A percentile compares a stretch with the other conserved stretches of the same genome.
phyloP scores from a whole-genome alignment of 2,797 vertebrate genomes.

The Babyrousa celebensis region DNA sequence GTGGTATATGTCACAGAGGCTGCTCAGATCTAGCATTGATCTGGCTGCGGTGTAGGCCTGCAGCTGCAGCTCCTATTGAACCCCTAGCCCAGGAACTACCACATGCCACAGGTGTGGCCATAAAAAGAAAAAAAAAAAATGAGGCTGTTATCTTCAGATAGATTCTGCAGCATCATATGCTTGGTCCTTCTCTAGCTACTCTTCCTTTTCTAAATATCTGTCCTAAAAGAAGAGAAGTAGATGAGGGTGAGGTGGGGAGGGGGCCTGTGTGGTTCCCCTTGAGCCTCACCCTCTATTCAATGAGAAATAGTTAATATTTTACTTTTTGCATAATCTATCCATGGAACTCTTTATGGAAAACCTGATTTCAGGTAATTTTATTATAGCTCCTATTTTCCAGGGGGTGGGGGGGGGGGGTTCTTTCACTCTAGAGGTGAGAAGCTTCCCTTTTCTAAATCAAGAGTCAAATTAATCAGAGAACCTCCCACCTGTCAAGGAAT shows the following conservation, averaged over 20 bases:
- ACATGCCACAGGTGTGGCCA: no score
- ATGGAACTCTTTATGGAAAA: background rate
- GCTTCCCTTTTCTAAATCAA: conserved; percentile 31
- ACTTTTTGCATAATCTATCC: background rate
- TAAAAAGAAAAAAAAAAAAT: no score
- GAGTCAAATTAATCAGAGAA: background rate
- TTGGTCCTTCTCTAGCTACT: background rate
- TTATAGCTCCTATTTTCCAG: background rate
- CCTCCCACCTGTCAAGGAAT: background rate
- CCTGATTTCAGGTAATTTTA: background rate
- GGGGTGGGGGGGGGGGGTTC: background rate
- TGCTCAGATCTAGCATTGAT: no score
- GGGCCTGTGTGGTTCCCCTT: background rate
- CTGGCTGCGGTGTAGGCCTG: no score
- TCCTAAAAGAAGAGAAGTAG: background rate
- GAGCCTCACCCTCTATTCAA: background rate
- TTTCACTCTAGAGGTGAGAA: background rate
- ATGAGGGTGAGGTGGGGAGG: background rate
- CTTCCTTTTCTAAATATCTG: background rate
- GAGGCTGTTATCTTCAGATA: background rate
- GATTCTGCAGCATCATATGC: background rate
- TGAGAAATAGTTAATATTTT: conserved; percentile 26
- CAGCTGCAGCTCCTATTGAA: no score
- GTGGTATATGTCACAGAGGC: no score
- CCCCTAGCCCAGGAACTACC: no score